Evolutionary conservation across 2,113 vertebrate species (phyloP).

Genomic region (Lichenostomus cassidix): DNA sequence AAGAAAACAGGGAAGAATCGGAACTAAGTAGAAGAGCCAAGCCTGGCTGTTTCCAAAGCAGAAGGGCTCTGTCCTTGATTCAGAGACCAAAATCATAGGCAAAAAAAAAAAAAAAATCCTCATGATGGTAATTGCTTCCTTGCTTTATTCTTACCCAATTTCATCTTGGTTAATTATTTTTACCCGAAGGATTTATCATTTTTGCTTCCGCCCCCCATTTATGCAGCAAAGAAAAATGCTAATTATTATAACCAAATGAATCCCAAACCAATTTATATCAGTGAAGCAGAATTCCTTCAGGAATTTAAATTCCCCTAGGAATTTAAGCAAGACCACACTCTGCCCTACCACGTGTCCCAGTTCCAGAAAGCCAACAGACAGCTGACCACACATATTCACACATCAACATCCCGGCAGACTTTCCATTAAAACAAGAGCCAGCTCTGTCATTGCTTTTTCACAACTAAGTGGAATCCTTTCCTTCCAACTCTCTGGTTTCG

Average conservation of each 20-base stretch:
- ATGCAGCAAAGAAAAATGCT: background rate
- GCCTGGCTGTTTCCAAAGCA: background rate
- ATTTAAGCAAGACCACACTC: background rate
- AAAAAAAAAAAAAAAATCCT: background rate
- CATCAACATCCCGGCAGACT: background rate
- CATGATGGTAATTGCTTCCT: background rate
- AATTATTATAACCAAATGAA: background rate
- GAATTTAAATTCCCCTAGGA: background rate
- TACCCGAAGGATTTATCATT: background rate
- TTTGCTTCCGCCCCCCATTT: background rate
- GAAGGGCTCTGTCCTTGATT: background rate
- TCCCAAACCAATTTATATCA: background rate
- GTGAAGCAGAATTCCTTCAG: background rate
- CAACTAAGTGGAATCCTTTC: background rate
- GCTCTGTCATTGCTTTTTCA: background rate
- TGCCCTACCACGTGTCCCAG: background rate
- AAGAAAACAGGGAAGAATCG: rapidly evolving
- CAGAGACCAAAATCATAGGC: background rate
- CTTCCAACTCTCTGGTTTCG: background rate
- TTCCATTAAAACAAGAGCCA: background rate
- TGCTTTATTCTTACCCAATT: background rate
- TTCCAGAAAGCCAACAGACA: background rate
- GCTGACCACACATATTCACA: background rate
- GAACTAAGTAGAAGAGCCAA: background rate
- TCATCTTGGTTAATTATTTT: background rate